These are phyloP conservation scores for Hydrocynus forskahlii DNA, from an alignment of 2,797 vertebrate genomes.

Conservation along the genomic window DNA sequence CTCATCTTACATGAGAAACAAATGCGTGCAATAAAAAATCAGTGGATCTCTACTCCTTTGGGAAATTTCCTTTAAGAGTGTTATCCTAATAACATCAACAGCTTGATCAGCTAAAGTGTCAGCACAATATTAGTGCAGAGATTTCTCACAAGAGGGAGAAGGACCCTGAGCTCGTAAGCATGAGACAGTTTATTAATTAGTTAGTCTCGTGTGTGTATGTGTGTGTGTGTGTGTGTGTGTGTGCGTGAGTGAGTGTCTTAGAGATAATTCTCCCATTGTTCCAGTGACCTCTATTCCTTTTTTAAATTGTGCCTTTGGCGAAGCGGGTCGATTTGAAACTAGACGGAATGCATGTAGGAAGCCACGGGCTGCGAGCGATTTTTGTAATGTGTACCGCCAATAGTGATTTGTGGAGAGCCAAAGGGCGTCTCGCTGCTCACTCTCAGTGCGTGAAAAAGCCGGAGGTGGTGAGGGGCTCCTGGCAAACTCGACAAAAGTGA, in stretches of 20 bases:
- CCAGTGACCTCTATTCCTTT: slow-evolving; percentile 11
- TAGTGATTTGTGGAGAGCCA: background rate
- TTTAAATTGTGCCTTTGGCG: background rate
- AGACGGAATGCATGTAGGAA: background rate
- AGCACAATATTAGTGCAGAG: background rate
- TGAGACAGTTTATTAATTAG: slow-evolving; percentile 14
- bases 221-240: slow-evolving; percentile 11
- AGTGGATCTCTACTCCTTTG: background rate
- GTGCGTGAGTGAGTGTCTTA: background rate
- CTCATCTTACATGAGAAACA: too few relatives aligned
- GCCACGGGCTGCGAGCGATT: background rate
- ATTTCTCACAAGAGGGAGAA: slow-evolving; percentile 3
- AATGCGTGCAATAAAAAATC: too few relatives aligned
- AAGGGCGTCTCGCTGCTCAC: background rate
- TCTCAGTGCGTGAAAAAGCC: background rate
- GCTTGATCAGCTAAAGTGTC: slow-evolving; percentile 1
- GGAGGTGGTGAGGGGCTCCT: background rate
- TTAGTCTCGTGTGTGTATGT: background rate
- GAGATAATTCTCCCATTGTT: slow-evolving; percentile 6
- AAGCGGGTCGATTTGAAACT: slow-evolving; percentile 1
- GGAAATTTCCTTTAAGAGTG: slow-evolving; percentile 1
- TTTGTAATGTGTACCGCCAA: background rate
- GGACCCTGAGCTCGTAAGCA: background rate
- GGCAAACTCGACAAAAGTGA: background rate
- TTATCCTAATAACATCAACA: slow-evolving; percentile 23